These are phyloP conservation scores for Turritopsis dohrnii DNA, from an alignment of 30 jellyfish, hydroid and myxozoan species.

Conservation along the genomic window DNA sequence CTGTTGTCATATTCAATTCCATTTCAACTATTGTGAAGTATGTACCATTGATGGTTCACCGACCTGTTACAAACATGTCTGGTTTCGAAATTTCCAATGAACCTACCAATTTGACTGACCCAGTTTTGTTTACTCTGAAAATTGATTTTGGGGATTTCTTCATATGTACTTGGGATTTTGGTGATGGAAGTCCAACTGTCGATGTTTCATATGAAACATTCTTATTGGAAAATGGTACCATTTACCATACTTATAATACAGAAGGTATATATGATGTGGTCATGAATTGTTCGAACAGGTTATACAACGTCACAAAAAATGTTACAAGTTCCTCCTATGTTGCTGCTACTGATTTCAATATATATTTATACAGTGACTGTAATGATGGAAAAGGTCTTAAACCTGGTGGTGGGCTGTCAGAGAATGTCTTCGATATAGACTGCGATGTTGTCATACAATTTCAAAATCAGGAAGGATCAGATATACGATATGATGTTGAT, in stretches of 20 bases:
- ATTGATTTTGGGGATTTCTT: constrained; percentile 52
- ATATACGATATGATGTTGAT: not conserved
- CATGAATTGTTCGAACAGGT: constrained; percentile 9
- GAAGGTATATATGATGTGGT: constrained; percentile 3
- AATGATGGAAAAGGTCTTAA: not conserved
- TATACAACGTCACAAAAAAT: not conserved
- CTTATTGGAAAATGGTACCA: not conserved
- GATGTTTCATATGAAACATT: not conserved
- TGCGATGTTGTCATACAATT: not conserved
- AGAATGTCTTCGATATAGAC: not conserved
- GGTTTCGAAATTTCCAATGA: constrained; percentile 42
- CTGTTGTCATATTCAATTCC: constrained; percentile 33
- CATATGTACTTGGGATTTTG: constrained; percentile 48
- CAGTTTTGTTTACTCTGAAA: constrained; percentile 17
- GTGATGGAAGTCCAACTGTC: constrained; percentile 13
- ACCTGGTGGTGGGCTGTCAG: not conserved
- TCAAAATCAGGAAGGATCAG: not conserved
- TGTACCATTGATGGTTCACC: constrained; percentile 33
- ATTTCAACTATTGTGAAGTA: constrained; percentile 20
- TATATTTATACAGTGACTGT: not conserved
- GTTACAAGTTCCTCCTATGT: not conserved
- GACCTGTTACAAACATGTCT: constrained; percentile 52
- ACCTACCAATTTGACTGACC: constrained; percentile 58
- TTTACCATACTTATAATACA: not conserved
- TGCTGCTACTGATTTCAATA: not conserved